phyloP scores from a whole-genome alignment of 2,797 vertebrate genomes.

The Acipenser ruthenus region DNA sequence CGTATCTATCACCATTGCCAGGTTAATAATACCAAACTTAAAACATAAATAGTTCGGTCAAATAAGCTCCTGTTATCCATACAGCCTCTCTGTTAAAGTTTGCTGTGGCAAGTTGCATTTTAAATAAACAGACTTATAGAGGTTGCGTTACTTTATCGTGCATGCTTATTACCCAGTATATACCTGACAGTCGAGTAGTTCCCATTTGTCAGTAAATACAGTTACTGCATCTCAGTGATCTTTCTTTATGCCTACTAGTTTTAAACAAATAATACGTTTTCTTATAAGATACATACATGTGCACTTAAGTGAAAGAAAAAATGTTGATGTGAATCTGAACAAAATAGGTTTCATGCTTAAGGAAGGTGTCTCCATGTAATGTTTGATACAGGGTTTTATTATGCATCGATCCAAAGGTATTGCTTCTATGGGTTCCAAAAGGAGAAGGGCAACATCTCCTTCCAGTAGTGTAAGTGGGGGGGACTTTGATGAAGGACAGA shows the following conservation, averaged over 20 bases:
- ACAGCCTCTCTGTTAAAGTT: no score
- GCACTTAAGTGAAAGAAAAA: neutral
- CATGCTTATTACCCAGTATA: neutral
- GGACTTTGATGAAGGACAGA: slow-evolving; percentile 90
- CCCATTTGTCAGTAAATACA: neutral
- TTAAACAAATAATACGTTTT: neutral
- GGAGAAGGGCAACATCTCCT: slow-evolving; percentile 90
- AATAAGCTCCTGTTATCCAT: no score
- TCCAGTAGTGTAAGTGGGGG: slow-evolving; percentile 94
- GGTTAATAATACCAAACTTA: no score
- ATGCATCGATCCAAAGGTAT: slow-evolving; percentile 17
- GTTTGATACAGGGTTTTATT: neutral
- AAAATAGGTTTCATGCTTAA: neutral
- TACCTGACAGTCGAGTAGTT: neutral
- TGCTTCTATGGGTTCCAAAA: slow-evolving; percentile 88
- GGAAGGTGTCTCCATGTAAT: neutral
- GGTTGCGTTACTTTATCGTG: neutral
- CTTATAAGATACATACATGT: neutral
- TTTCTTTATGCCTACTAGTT: neutral
- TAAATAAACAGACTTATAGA: neutral
- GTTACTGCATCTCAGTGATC: neutral
- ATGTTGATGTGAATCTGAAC: neutral
- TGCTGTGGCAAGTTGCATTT: neutral
- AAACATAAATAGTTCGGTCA: no score
- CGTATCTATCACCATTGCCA: no score